These are phyloP conservation scores for Graphium colonna DNA, from an alignment of 2,888 invertebrate species.

Conservation along the genomic window DNA sequence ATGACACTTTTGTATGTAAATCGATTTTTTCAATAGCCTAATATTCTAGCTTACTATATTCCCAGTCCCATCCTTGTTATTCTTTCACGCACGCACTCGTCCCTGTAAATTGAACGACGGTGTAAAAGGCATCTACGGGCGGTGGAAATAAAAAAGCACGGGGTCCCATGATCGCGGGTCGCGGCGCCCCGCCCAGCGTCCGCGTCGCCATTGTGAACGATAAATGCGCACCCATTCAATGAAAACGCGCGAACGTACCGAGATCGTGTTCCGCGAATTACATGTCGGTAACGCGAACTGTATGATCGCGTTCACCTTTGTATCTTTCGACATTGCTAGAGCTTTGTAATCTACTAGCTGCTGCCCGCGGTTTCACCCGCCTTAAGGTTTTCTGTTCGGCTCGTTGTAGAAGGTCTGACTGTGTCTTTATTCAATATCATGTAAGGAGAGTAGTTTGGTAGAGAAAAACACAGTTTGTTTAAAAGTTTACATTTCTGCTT, in stretches of 20 bases:
- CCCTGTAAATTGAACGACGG: slow-evolving; percentile 76
- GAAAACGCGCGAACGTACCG: slow-evolving; percentile 37
- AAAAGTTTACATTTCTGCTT: too few species aligned
- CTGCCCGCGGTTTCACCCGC: too few species aligned
- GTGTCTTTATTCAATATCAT: too few species aligned
- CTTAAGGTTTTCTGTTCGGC: too few species aligned
- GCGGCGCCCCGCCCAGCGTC: slow-evolving; percentile 62
- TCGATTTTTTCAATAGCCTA: too few species aligned
- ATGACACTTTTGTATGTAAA: too few species aligned
- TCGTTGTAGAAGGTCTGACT: too few species aligned
- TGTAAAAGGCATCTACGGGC: slow-evolving; percentile 77
- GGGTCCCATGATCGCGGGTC: slow-evolving; percentile 65
- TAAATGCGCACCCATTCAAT: slow-evolving; percentile 66
- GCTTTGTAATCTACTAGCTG: neutral
- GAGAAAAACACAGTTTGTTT: too few species aligned
- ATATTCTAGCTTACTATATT: too few species aligned
- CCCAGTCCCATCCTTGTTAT: slow-evolving; percentile 42
- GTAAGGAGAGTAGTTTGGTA: too few species aligned
- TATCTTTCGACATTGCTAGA: neutral
- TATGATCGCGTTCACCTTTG: neutral
- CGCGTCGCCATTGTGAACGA: slow-evolving; percentile 47
- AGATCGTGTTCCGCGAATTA: slow-evolving; percentile 9
- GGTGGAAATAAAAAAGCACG: slow-evolving; percentile 62
- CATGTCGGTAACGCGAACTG: neutral
- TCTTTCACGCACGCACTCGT: slow-evolving; percentile 49